Base-by-base conservation (phyloP, 2,113 vertebrate species). In the Spermophilus dauricus region DNA sequence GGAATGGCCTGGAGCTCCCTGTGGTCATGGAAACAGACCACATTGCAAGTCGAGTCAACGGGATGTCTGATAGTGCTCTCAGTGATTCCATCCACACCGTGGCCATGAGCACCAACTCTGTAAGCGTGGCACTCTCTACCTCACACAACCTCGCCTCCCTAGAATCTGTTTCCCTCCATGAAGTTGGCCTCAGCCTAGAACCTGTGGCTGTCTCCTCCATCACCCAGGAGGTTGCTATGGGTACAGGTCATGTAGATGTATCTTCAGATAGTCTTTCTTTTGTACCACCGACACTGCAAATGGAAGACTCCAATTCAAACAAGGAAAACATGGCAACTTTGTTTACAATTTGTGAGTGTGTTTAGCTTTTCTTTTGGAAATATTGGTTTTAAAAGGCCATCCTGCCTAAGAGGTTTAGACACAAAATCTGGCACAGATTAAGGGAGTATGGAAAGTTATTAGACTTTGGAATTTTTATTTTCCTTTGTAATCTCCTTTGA, bases 21-120 rank as follows among this genome's bases (percentile, higher is more conserved):
- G 99, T 99, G 2, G 99, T 99, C 95, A 99, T 99, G 99, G 99
- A 99, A 72, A 98, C 99, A 0, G 99, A 99, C 86, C 99, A 99
- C 86, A 99, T 99, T 28, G 98, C 98, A 0, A 99, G 98, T 17
- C 98, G 99, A 32, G 98, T 99, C 95, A 95, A 51, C 32, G 98
- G 98, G 76, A 99, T 99, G 8, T 98, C 99, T 0, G 99, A 99
- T 67, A 99, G 98, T 56, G 98, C 99, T 56, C 99, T 99, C 87
- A 98, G 98, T 85, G 99, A 99, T 96, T 99, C 99, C 95, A 99
- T 99, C 94, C 99, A 99, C 97, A 97, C 99, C 0, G 99, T 99
- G 93, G 99, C 99, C 97, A 98, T 99, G 98, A 99, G 98, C 98
- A 99, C 99, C 32, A 99, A 98, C 83, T 99, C 99, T 0, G 99